Conservation (phyloP, 2,797 vertebrate genomes). For the Tolypeutes matacus region DNA sequence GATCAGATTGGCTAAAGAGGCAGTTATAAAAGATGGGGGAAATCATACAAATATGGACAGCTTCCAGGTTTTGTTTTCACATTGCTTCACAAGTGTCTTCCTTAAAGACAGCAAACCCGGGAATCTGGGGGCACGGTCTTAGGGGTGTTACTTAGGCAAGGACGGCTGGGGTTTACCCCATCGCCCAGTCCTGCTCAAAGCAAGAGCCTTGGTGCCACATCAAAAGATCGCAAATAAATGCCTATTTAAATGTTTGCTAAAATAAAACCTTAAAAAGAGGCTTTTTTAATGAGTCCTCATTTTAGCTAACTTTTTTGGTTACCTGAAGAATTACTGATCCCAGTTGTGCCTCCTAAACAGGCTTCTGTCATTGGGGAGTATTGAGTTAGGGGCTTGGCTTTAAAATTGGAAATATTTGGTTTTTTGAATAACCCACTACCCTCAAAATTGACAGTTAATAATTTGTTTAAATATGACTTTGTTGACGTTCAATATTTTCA, state of each 20-base stretch:
- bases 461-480: slow-evolving; percentile 29
- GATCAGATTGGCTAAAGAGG: slow-evolving; percentile 65
- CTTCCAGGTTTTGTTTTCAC: slow-evolving; percentile 61
- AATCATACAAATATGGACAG: slow-evolving; percentile 21
- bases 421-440: not conserved
- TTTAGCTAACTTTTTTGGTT: not conserved
- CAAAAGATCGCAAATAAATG: not conserved
- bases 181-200: not conserved
- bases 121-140: not conserved
- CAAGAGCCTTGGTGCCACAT: not conserved
- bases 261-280: not conserved
- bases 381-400: not conserved
- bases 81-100: not conserved
- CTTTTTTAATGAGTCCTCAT: not conserved
- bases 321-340: not conserved
- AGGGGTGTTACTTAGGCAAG: not conserved
- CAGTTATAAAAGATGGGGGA: slow-evolving; percentile 54
- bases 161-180: not conserved
- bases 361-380: not conserved
- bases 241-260: not conserved
- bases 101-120: slow-evolving; percentile 44
- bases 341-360: not conserved
- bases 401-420: not conserved
- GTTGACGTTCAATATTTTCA: not conserved
- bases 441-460: not conserved